These are phyloP conservation scores for Amia ocellicauda DNA, from an alignment of 2,113 vertebrate species.

Conservation along the genomic window DNA sequence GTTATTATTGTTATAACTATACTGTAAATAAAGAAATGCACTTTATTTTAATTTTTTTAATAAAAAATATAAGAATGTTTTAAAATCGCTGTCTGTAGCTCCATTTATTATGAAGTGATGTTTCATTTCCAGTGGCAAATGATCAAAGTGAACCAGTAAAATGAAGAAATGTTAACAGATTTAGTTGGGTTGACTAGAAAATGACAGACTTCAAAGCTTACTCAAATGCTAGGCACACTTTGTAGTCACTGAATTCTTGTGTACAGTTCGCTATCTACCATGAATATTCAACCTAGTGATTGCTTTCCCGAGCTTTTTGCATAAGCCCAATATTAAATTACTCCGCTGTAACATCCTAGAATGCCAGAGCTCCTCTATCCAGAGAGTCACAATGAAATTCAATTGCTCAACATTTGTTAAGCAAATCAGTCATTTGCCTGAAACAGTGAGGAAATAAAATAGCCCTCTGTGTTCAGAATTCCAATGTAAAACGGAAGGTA, in stretches of 20 bases:
- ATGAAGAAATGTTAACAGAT: too few species aligned
- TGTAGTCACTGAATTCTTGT: too few species aligned
- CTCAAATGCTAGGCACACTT: too few species aligned
- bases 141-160: too few species aligned
- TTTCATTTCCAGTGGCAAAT: too few species aligned
- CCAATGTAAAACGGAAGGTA: not conserved
- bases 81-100: not conserved
- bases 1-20: conserved; percentile 69
- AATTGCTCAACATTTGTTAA: conserved; percentile 1
- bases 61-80: conserved; percentile 51
- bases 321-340: not conserved
- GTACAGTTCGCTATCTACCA: too few species aligned
- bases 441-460: not conserved
- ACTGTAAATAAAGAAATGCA: conserved; percentile 70
- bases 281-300: not conserved
- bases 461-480: not conserved
- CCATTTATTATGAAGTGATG: not conserved
- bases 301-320: not conserved
- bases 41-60: conserved; percentile 75
- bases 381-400: not conserved
- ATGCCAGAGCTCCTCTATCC: not conserved
- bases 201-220: too few species aligned
- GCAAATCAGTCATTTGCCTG: conserved; percentile 6
- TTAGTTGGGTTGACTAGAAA: too few species aligned
- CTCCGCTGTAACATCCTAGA: not conserved